Conservation (phyloP, 2,888 invertebrate genomes). For the Pollenia angustigena region DNA sequence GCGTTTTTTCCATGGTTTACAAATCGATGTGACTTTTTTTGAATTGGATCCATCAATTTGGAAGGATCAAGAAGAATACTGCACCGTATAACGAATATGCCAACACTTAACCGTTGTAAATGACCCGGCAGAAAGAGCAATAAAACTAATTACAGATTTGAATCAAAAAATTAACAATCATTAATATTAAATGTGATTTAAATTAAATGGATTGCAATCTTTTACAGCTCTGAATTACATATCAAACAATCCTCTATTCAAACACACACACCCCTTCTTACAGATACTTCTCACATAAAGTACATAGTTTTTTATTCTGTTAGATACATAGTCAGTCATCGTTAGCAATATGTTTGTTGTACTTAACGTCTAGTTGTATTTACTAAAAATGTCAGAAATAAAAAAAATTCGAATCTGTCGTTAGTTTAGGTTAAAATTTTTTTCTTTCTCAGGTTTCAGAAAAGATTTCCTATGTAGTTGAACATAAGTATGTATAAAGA, state of each 20-base stretch:
- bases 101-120: no score
- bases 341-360: conserved; percentile 58
- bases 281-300: not conserved
- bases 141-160: no score
- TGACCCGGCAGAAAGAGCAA: no score
- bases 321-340: conserved; percentile 25
- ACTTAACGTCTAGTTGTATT: conserved; percentile 57
- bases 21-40: no score
- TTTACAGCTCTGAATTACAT: not conserved
- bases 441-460: not conserved
- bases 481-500: no score
- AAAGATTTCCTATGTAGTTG: not conserved
- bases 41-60: no score
- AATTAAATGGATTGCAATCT: no score
- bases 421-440: conserved; percentile 36
- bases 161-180: no score
- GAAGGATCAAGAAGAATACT: no score
- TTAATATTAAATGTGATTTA: no score
- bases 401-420: conserved; percentile 30
- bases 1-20: no score
- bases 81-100: no score
- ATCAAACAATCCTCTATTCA: conserved; percentile 4
- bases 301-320: not conserved
- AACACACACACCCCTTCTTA: conserved; percentile 3
- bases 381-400: conserved; percentile 41